Conservation (phyloP, 2,113 vertebrate species). For the Nettapus auritus region DNA sequence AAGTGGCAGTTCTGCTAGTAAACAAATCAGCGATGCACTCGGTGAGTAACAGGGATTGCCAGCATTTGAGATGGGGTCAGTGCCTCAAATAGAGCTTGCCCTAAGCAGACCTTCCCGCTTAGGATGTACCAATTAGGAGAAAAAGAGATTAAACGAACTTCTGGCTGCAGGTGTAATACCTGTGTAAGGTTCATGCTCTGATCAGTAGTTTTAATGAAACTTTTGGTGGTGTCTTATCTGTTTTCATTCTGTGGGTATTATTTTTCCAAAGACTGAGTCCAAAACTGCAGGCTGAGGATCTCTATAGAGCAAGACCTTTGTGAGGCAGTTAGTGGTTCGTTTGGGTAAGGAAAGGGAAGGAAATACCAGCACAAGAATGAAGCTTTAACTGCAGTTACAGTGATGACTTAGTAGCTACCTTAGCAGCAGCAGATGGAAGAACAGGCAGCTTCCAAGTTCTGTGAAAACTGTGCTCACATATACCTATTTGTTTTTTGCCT, state of each 20-base stretch:
- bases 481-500: not conserved
- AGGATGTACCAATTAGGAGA: accelerated
- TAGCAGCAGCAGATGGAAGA: not conserved
- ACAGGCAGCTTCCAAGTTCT: not conserved
- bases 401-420: not conserved
- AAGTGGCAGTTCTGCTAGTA: constrained; percentile 13
- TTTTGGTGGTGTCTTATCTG: not conserved
- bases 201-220: not conserved
- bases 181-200: not conserved
- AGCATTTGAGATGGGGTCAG: accelerated
- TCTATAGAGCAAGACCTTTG: not conserved
- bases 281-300: not conserved
- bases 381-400: not conserved
- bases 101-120: not conserved
- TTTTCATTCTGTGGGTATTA: not conserved
- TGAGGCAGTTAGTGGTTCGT: not conserved
- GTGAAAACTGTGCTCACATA: not conserved
- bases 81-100: not conserved
- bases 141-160: not conserved
- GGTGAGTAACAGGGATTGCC: not conserved
- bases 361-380: not conserved
- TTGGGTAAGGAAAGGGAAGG: not conserved
- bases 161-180: not conserved
- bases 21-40: not conserved
- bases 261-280: not conserved